Evolutionary conservation across 2,888 invertebrate genomes (phyloP).

Genomic region (Panorpa germanica): DNA sequence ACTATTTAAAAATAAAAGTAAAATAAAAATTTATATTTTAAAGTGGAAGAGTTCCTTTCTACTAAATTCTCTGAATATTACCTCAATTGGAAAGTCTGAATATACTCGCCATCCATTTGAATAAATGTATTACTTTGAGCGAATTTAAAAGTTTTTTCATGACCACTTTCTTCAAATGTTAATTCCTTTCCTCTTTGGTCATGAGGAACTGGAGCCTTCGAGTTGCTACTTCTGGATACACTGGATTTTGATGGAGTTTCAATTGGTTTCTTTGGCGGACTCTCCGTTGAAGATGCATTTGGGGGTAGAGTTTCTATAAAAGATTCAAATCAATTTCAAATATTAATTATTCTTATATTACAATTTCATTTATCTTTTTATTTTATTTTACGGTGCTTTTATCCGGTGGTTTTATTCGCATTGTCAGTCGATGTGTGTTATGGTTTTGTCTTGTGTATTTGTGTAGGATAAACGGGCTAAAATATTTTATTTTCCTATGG

Average conservation of each 20-base stretch:
- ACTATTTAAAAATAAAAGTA: no score
- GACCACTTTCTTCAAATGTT: conserved; percentile 70
- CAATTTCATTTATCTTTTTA: no score
- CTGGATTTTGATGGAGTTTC: no score
- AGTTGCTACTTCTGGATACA: no score
- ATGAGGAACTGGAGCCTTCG: conserved; percentile 45
- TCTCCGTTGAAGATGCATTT: conserved; percentile 28
- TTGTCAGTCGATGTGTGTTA: no score
- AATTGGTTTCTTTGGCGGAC: conserved; percentile 2
- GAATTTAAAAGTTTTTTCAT: conserved; percentile 78
- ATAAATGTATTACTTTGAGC: conserved; percentile 81
- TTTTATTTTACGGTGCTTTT: no score
- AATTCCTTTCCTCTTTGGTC: conserved; percentile 59
- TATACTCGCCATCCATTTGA: conserved; percentile 77
- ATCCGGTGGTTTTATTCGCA: no score
- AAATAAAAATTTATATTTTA: not conserved
- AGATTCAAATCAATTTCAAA: no score
- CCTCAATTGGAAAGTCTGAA: conserved; percentile 79
- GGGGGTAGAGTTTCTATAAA: conserved; percentile 34
- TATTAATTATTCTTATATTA: no score
- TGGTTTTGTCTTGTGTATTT: no score
- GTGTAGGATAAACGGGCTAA: no score
- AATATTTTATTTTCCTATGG: no score
- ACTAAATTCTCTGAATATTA: conserved; percentile 20
- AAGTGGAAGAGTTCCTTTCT: not conserved